Evolutionary conservation across 2,888 invertebrate genomes (phyloP).

Genomic region (Lissocephala sabroskyi): DNA sequence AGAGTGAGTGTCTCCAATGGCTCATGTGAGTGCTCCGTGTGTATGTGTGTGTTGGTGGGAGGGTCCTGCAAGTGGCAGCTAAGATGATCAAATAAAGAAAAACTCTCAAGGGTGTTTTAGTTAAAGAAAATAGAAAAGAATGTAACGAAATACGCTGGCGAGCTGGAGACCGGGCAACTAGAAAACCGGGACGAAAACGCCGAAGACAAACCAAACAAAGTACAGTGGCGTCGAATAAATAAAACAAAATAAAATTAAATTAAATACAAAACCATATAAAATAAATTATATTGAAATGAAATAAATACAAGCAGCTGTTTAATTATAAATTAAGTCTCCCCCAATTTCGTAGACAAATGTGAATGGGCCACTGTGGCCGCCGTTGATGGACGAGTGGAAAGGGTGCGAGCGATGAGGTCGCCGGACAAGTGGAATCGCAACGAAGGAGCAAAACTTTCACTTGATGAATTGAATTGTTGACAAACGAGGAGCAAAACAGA

Average conservation of each 20-base stretch:
- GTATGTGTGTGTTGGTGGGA: slow-evolving; percentile 10
- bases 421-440: slow-evolving; percentile 14
- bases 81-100: slow-evolving; percentile 61
- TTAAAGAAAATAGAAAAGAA: slow-evolving; percentile 52
- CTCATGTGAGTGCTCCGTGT: slow-evolving; percentile 12
- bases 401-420: not conserved
- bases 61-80: slow-evolving; percentile 56
- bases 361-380: no score
- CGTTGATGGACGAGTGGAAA: not conserved
- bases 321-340: no score
- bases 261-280: no score
- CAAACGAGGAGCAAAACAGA: slow-evolving; percentile 55
- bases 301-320: no score
- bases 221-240: no score
- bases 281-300: no score
- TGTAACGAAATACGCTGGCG: slow-evolving; percentile 41
- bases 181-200: not conserved
- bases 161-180: not conserved
- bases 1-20: not conserved
- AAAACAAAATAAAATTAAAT: no score
- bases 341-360: no score
- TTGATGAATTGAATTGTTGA: slow-evolving; percentile 65
- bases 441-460: slow-evolving; percentile 37
- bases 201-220: slow-evolving; percentile 1
- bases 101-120: slow-evolving; percentile 60